Evolutionary conservation across 2,797 vertebrate species (phyloP), one percentile per base, ranked within the genome.

Genomic region (Valencia hispanica): DNA sequence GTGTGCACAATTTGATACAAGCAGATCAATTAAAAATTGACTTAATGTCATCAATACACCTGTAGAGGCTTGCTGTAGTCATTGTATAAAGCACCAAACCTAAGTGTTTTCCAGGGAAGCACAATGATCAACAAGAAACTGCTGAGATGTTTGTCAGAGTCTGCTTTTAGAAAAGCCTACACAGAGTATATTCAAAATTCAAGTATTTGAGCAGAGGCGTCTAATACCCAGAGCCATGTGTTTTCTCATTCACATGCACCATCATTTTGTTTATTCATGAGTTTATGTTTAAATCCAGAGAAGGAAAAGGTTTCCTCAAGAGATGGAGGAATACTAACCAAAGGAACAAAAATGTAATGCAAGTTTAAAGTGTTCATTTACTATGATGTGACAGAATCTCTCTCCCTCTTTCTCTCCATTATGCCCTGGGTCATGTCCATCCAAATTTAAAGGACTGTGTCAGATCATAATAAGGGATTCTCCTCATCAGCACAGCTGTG

Each of bases 1-100:
- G 78, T 83, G 83, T 89, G 91, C 91, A 89, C 79, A 89, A 90
- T 91, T 82, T 92, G 88, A 93, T 88, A 86, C 88, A 84, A 79
- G 75, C 2, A 14, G 79, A 93, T 89, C 89, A 84, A 90, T 93
- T 79, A 83, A 74, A 84, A 73, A 93, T 93, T 17, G 83, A 92
- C 85, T 81, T 78, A 68, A 75, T 57, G 79, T 77, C 82, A 53
- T 88, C 87, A 65, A 86, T 93, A 86, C 84, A 85, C 81, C 88
- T 68, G 61, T 84, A 17, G 78, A 65, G 84, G 34, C 39, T 68
- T 15, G 1, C 78, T 83, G 71, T 78, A 69, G 81, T 68, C 68
- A 72, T 74, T 65, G 72, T 71, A 79, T 66, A 72, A 66, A 72
- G 74, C 78, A 61, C 30, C 73, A 10, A 83, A 77, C 20, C 57